Base-by-base conservation (phyloP, 2,113 vertebrate species). In the Myotis davidii region DNA sequence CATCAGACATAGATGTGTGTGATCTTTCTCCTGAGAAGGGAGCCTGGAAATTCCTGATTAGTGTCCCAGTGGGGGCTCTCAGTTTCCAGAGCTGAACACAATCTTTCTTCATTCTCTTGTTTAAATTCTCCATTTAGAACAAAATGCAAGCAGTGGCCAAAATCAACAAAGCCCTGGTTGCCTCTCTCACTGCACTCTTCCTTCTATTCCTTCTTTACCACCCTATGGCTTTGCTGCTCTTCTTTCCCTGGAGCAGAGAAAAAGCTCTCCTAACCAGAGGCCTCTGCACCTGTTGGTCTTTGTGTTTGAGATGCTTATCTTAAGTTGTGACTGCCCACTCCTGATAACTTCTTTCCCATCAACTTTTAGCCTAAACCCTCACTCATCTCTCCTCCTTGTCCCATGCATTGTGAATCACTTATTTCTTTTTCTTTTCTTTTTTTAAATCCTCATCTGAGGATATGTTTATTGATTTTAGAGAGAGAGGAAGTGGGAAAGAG, bases 1-100 rank as follows among this genome's bases (percentile, higher is more conserved):
- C 6, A 0, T 2, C 13, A 37, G 69, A 25, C 25, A 50, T 12
- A 14, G 27, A 42, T 7, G 6, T 59, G 8, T n/a, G 1, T 12
- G 23, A 18, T 32, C 32, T 27, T 74, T 83, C 65, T 64, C 29
- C 90, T 54, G 69, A 79, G 27, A 89, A 91, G 69, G 56, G 65
- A 3, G 6, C 21, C 5, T 21, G 67, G 50, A 78, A 69, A 25
- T 29, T 50, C 59, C 27, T 6, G 9, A 6, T 20, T 81, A 34
- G 39, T 14, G 42, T 82, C 34, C 50, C 59, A 29, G 34, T 37
- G 50, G 77, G 25, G 9, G 37, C 7, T 50, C 42, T 37, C 17
- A 6, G 42, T 54, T 48, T 48, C 54, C 20, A 61, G 69, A 42
- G 39, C 37, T 50, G 42, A 69, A 18, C 17, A 32, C 0, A 3